phyloP scores from a whole-genome alignment of 2,888 invertebrate species.

The Auanema sp. region DNA sequence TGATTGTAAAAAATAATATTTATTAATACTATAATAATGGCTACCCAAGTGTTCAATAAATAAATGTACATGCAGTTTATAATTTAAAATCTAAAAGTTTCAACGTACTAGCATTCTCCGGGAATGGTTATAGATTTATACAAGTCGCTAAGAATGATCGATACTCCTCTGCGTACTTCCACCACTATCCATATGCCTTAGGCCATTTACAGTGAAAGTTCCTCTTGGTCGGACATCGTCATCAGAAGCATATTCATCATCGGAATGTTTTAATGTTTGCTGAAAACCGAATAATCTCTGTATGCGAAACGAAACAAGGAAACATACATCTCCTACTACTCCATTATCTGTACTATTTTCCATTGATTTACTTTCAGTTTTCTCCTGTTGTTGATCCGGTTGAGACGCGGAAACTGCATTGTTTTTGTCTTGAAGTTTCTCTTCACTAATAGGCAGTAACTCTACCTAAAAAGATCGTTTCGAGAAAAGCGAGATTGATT shows the following conservation, averaged over 20 bases:
- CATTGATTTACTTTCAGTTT: slow-evolving; percentile 1
- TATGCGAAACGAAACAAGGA: too few relatives aligned
- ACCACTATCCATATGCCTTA: slow-evolving; percentile 48
- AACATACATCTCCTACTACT: too few relatives aligned
- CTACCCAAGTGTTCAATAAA: too few relatives aligned
- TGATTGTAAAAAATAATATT: too few relatives aligned
- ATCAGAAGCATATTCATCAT: background rate
- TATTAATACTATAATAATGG: too few relatives aligned
- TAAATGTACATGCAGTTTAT: too few relatives aligned
- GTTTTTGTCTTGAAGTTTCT: background rate
- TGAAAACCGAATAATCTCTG: too few relatives aligned
- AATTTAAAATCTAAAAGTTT: too few relatives aligned
- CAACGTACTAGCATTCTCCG: too few relatives aligned
- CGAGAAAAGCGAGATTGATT: background rate
- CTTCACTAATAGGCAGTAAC: slow-evolving; percentile 18
- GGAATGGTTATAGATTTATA: too few relatives aligned
- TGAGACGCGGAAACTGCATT: background rate
- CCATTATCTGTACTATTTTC: too few relatives aligned
- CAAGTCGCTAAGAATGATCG: slow-evolving; percentile 5
- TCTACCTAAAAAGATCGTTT: slow-evolving; percentile 13
- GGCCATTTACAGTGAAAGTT: slow-evolving; percentile 36
- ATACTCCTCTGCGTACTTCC: slow-evolving; percentile 36
- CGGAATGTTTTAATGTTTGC: background rate
- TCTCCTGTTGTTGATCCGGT: too few relatives aligned
- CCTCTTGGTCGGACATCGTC: slow-evolving; percentile 18